Evolutionary conservation across 2,797 vertebrate species (phyloP).

Genomic region (Amazona ochrocephala): DNA sequence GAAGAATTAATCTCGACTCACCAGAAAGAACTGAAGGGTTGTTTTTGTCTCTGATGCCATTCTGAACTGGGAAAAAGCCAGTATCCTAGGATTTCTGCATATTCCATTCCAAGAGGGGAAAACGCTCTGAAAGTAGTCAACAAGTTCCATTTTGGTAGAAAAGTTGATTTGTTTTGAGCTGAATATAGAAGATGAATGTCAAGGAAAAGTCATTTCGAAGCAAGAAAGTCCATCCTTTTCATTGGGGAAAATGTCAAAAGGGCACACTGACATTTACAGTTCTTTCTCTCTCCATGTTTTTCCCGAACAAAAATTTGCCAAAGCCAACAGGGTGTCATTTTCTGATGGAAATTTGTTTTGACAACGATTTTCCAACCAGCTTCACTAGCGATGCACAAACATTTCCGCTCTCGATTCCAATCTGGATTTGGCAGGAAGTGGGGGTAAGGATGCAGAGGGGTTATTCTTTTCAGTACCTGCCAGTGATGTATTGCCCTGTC

Average conservation of each 20-base stretch:
- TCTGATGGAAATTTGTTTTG: slow-evolving; percentile 61
- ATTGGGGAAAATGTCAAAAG: slow-evolving; percentile 67
- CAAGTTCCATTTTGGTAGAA: slow-evolving; percentile 11
- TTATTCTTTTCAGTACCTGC: background rate
- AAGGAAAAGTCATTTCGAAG: slow-evolving; percentile 59
- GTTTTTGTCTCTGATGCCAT: background rate
- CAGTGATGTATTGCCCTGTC: background rate
- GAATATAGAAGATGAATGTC: slow-evolving; percentile 60
- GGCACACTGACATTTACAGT: slow-evolving; percentile 63
- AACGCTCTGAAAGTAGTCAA: background rate
- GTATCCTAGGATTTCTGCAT: background rate
- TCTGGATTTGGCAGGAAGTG: slow-evolving; percentile 37
- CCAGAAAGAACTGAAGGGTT: background rate
- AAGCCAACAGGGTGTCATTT: slow-evolving; percentile 61
- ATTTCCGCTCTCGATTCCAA: slow-evolving; percentile 22
- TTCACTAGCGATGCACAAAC: background rate
- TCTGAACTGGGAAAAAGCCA: background rate
- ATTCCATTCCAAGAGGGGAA: background rate
- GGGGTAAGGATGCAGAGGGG: slow-evolving; percentile 4
- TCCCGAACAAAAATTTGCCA: slow-evolving; percentile 66
- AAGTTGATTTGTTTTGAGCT: slow-evolving; percentile 57
- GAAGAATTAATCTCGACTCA: background rate
- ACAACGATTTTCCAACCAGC: slow-evolving; percentile 49
- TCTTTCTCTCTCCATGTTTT: slow-evolving; percentile 51
- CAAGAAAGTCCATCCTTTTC: slow-evolving; percentile 48